Conservation (phyloP, 2,888 invertebrate species). For the Alloscopus bannaensis region DNA sequence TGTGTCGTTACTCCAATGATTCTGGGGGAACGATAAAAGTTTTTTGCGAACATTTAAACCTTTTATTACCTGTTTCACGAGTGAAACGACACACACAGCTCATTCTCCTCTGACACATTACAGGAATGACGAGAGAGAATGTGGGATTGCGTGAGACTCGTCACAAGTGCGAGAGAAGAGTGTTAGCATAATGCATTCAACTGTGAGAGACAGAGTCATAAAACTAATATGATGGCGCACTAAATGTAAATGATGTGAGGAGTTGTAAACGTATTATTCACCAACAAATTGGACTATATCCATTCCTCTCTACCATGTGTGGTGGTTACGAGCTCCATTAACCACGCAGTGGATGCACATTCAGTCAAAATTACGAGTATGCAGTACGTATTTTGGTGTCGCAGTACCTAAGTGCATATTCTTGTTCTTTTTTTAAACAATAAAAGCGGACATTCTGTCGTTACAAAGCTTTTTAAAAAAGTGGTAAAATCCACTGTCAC, state of each 20-base stretch:
- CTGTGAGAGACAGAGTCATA: conserved; percentile 41
- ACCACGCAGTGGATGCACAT: conserved; percentile 24
- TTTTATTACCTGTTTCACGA: too few species aligned
- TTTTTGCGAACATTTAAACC: too few species aligned
- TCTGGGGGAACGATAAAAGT: too few species aligned
- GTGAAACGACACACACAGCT: too few species aligned
- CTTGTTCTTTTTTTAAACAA: not conserved
- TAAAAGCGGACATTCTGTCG: not conserved
- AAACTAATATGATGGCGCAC: conserved; percentile 48
- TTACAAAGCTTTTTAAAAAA: too few species aligned
- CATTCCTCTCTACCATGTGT: not conserved
- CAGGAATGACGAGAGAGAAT: too few species aligned
- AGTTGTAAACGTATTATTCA: conserved; percentile 24
- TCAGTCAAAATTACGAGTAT: not conserved
- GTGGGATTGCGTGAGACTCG: too few species aligned
- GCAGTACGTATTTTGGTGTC: not conserved
- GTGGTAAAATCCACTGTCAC: too few species aligned
- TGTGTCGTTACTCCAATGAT: too few species aligned
- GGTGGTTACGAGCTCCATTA: conserved; percentile 44
- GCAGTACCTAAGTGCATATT: not conserved
- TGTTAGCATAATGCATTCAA: conserved; percentile 42
- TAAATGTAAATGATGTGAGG: conserved; percentile 48
- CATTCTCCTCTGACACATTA: too few species aligned
- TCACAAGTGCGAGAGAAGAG: conserved; percentile 9
- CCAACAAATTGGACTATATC: not conserved